These are phyloP conservation scores for Octodonta nipae DNA, from an alignment of 2,888 invertebrate species.

Conservation along the genomic window DNA sequence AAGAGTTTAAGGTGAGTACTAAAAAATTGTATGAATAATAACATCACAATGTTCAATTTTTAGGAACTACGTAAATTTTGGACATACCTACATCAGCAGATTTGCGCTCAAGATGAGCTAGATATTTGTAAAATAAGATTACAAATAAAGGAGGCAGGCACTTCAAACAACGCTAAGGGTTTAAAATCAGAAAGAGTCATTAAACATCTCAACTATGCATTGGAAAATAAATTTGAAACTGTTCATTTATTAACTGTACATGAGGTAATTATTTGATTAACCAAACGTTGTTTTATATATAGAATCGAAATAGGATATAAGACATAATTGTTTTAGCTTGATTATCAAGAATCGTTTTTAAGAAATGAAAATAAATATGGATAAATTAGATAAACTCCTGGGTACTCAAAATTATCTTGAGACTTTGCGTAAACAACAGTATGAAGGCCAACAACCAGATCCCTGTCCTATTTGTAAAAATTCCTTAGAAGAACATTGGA, in stretches of 20 bases:
- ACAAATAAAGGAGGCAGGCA: conserved; percentile 36
- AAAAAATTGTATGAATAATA: conserved; percentile 4
- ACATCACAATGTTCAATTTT: conserved; percentile 1
- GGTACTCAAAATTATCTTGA: conserved; percentile 54
- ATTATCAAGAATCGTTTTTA: conserved; percentile 24
- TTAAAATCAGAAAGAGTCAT: conserved; percentile 15
- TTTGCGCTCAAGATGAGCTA: conserved; percentile 55
- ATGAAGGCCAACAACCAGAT: conserved; percentile 41
- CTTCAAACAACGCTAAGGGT: conserved; percentile 9
- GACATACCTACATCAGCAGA: conserved; percentile 32
- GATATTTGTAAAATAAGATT: conserved; percentile 55
- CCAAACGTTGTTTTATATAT: too few species aligned
- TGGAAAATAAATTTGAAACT: conserved; percentile 29
- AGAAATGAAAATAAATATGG: conserved; percentile 26
- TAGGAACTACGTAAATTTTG: conserved; percentile 32
- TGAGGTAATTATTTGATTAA: conserved; percentile 30
- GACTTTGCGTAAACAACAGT: conserved; percentile 43
- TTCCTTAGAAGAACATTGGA: conserved; percentile 49
- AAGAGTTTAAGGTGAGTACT: conserved; percentile 52
- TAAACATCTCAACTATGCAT: conserved; percentile 28
- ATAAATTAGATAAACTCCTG: conserved; percentile 39
- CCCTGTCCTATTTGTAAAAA: conserved; percentile 59
- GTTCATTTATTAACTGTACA: conserved; percentile 32
- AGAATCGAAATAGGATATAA: too few species aligned
- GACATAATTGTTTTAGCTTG: conserved; percentile 22